Evolutionary conservation across 1,140 invertebrate species (phyloP).

Genomic region (Trachymyrmex septentrionalis): DNA sequence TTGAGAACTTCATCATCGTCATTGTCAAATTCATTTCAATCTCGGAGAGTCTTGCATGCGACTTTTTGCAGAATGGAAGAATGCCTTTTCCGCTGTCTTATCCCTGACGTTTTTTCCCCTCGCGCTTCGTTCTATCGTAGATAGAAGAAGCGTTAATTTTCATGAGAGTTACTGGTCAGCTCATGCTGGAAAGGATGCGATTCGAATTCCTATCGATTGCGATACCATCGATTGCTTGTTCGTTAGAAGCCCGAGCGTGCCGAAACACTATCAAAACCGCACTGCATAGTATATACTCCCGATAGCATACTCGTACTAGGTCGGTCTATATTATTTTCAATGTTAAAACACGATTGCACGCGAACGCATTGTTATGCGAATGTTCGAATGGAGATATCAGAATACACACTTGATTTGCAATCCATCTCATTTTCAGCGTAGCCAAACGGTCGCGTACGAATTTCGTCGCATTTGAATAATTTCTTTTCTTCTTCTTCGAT

Average conservation of each 20-base stretch:
- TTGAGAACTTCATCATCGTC: background rate
- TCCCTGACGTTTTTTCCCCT: background rate
- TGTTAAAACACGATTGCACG: conserved; percentile 34
- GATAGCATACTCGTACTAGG: background rate
- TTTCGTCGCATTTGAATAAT: background rate
- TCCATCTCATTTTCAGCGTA: background rate
- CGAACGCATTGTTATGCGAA: background rate
- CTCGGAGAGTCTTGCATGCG: background rate
- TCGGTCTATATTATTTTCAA: conserved; percentile 41
- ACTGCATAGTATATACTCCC: background rate
- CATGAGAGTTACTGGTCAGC: background rate
- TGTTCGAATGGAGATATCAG: conserved; percentile 1
- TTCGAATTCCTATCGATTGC: conserved; percentile 12
- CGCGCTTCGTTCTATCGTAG: background rate
- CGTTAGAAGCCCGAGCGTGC: conserved; percentile 26
- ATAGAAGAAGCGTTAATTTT: background rate
- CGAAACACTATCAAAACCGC: background rate
- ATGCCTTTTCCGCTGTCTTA: background rate
- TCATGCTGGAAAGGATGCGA: background rate
- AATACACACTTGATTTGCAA: conserved; percentile 5
- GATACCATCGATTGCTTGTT: conserved; percentile 36
- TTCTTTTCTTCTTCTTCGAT: background rate
- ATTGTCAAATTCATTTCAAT: background rate
- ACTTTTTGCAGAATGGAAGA: background rate
- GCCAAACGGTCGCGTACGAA: background rate